phyloP scores from a whole-genome alignment of 2,888 invertebrate genomes.

The Eupithecia exiguata region DNA sequence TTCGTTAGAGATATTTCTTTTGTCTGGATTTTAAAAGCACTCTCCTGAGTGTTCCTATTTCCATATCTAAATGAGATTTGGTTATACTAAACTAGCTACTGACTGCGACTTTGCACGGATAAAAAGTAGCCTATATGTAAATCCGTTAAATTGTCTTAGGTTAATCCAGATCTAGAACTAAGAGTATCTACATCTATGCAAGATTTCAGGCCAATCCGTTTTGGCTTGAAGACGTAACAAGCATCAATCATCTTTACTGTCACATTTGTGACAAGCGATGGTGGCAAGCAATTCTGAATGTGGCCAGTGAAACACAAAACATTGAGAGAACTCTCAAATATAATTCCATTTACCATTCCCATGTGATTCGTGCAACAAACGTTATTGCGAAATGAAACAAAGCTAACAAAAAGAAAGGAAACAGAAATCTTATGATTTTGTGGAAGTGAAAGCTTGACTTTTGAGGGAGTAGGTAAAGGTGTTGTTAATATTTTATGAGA shows the following conservation, averaged over 20 bases:
- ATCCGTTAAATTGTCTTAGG: no score
- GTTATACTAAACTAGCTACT: background rate
- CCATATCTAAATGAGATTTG: background rate
- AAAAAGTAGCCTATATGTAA: background rate
- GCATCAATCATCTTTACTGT: background rate
- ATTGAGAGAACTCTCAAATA: conserved; percentile 1
- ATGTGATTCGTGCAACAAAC: conserved; percentile 12
- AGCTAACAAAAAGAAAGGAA: conserved; percentile 14
- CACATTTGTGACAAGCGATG: background rate
- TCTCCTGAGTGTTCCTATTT: background rate
- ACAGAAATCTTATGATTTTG: conserved; percentile 17
- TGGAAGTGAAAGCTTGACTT: conserved; percentile 13
- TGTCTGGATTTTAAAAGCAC: conserved; percentile 1
- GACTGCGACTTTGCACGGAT: background rate
- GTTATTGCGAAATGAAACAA: conserved; percentile 14
- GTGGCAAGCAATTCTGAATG: background rate
- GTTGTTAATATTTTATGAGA: background rate
- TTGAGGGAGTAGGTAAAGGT: background rate
- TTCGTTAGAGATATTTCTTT: background rate
- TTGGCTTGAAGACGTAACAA: background rate
- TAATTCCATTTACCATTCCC: conserved; percentile 8
- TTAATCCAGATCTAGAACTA: background rate
- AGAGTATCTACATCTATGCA: background rate
- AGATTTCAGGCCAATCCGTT: background rate
- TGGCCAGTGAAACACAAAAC: background rate